phyloP scores from a whole-genome alignment of 2,888 invertebrate genomes.

The Drosophila formosana region DNA sequence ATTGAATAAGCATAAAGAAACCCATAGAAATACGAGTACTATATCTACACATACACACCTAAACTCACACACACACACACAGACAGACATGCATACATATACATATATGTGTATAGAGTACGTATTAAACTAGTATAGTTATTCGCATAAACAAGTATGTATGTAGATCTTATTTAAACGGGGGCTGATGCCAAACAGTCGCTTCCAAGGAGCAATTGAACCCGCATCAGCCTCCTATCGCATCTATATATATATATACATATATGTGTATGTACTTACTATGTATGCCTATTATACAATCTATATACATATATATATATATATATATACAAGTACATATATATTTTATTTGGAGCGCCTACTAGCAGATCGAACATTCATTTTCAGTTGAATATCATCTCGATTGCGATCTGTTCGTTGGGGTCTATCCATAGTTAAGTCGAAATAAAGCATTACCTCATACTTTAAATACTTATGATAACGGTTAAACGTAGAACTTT shows the following conservation, averaged over 20 bases:
- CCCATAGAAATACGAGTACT: constrained; percentile 22
- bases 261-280: constrained; percentile 25
- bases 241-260: constrained; percentile 14
- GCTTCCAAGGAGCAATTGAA: constrained; percentile 12
- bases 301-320: constrained; percentile 9
- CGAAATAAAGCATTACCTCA: constrained; percentile 81
- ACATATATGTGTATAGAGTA: neutral
- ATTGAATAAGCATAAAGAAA: constrained; percentile 38
- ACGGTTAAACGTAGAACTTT: constrained; percentile 66
- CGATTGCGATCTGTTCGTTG: constrained; percentile 10
- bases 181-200: constrained; percentile 21
- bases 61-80: neutral
- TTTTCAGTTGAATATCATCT: constrained; percentile 17
- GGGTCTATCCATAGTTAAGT: constrained; percentile 59
- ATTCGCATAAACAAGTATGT: constrained; percentile 19
- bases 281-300: constrained; percentile 18
- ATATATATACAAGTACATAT: constrained; percentile 1
- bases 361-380: constrained; percentile 10
- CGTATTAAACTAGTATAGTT: constrained; percentile 16
- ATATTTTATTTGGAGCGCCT: constrained; percentile 23
- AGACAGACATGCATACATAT: neutral
- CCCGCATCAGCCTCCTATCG: constrained; percentile 14
- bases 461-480: constrained; percentile 80
- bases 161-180: constrained; percentile 6
- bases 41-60: constrained; percentile 12